Conservation (phyloP, 2,888 invertebrate genomes). For the Athalia cordata region DNA sequence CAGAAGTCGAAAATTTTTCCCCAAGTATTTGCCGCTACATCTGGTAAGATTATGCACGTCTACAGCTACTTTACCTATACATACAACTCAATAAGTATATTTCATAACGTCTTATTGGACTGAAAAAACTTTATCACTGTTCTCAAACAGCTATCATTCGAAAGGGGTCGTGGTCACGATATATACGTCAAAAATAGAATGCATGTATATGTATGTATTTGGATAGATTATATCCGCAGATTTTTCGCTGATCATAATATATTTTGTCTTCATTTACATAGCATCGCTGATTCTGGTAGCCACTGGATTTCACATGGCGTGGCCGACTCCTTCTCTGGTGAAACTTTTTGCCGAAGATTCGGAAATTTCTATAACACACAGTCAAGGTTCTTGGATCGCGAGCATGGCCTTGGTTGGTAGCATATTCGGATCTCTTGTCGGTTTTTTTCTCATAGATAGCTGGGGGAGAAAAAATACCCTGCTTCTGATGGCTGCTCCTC, state of each 20-base stretch:
- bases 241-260: background rate
- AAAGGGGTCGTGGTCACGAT: too few species aligned
- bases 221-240: too few species aligned
- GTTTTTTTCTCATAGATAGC: slow-evolving; percentile 47
- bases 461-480: slow-evolving; percentile 56
- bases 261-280: slow-evolving; percentile 7
- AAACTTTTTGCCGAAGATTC: slow-evolving; percentile 11
- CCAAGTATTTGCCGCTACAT: slow-evolving; percentile 15
- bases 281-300: slow-evolving; percentile 46
- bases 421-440: slow-evolving; percentile 51
- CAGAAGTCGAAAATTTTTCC: background rate
- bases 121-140: background rate
- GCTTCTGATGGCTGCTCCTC: slow-evolving; percentile 40
- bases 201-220: too few species aligned
- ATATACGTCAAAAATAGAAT: too few species aligned
- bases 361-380: slow-evolving; percentile 39
- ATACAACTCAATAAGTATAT: too few species aligned
- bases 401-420: slow-evolving; percentile 47
- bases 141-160: background rate
- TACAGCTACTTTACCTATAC: too few species aligned
- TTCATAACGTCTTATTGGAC: too few species aligned
- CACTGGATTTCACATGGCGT: slow-evolving; percentile 47
- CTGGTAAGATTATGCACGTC: background rate
- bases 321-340: slow-evolving; percentile 46
- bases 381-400: slow-evolving; percentile 50